Evolutionary conservation across 2,888 invertebrate species (phyloP), one percentile per base, ranked within the genome.

Genomic region (Diogma glabrata): DNA sequence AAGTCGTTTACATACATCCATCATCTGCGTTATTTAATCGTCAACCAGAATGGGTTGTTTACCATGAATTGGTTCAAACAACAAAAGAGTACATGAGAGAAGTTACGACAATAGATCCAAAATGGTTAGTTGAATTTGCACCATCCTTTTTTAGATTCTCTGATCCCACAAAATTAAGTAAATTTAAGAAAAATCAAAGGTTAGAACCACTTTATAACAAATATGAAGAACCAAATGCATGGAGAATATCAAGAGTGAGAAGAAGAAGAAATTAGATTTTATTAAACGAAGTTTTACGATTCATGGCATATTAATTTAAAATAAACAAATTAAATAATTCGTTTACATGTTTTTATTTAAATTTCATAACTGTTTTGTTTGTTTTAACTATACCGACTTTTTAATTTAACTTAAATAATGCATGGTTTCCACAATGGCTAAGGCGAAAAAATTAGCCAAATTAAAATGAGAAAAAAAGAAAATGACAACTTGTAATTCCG

Each of bases 61-160:
- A 99, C 67, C 97, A 99, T 65, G 99, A 99, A 70, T 72, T 99
- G 57, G 96, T 99, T 3, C 90, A 96, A 71, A 99, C 97, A 0
- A 97, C 97, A 0, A 97, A 97, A 65, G 97, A 97, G 67, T 99
- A 99, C 69, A 99, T 97, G 97, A 77, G 96, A 23, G 95, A 99
- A 71, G 96, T 97, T 10, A 93, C 92, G 0, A 90, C 93, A 0
- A 93, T 94, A 51, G 94, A 95, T 72, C 93, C 94, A 0, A 93
- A 93, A 68, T 99, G 99, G 99, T 75, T 99, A 52, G 96, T 99
- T 1, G 97, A 99, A 67, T 99, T 94, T 67, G 97, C 99, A 0
- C 95, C 97, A 0, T 95, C 97, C 1, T 99, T 99, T 78, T 99
- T 97, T 76, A 91, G 93, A 68, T 94, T 97, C 73, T 93, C 93